Evolutionary conservation across 92 coral and sea anemone species (phyloP).

Genomic region (Epizoanthus ramosus): DNA sequence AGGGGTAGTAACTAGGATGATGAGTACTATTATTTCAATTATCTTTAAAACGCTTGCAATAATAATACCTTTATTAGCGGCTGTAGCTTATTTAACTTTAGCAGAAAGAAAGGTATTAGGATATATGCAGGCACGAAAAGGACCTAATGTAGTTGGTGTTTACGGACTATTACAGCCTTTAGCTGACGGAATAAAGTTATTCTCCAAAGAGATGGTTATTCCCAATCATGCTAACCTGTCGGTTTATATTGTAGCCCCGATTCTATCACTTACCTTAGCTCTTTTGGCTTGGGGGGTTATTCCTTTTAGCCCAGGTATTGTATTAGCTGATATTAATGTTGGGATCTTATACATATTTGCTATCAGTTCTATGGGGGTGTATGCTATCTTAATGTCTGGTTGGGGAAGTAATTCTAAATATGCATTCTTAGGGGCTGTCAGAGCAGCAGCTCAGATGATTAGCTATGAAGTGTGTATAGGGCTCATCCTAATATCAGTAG

Average conservation of each 20-base stretch:
- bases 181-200: no score
- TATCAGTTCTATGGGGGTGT: conserved; percentile 54
- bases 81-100: no score
- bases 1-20: conserved; percentile 48
- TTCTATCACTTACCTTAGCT: conserved; percentile 48
- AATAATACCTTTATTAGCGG: conserved; percentile 50
- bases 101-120: no score
- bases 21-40: conserved; percentile 50
- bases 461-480: conserved; percentile 78
- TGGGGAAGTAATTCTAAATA: conserved; percentile 77
- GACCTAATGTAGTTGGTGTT: no score
- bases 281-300: conserved; percentile 51
- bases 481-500: conserved; percentile 67
- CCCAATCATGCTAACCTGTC: conserved; percentile 46
- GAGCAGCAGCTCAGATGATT: conserved; percentile 82
- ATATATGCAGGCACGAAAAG: no score
- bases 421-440: conserved; percentile 76
- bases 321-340: conserved; percentile 34
- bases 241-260: conserved; percentile 47
- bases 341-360: conserved; percentile 40
- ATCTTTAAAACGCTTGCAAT: conserved; percentile 54
- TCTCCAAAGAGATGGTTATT: no score
- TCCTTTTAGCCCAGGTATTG: conserved; percentile 42
- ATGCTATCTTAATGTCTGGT: conserved; percentile 76
- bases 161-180: no score